phyloP scores from a whole-genome alignment of 2,888 invertebrate genomes.

The Lottia scabra region DNA sequence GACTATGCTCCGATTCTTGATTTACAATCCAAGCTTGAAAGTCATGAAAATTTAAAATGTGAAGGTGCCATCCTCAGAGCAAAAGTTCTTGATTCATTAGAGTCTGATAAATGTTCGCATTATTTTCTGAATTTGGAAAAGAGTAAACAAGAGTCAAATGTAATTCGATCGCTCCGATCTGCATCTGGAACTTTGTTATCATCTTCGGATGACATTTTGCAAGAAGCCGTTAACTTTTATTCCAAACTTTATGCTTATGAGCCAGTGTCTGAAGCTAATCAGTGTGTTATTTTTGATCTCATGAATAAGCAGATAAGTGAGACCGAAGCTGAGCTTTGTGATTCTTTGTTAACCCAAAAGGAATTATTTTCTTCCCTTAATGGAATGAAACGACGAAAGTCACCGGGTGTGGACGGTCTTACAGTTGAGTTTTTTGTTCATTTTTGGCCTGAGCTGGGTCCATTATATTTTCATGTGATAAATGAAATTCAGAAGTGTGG shows the following conservation, averaged over 20 bases:
- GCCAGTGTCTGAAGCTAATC: background rate
- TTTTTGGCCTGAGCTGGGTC: too few relatives aligned
- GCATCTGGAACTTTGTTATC: background rate
- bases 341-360: slow-evolving; percentile 2
- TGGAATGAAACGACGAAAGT: slow-evolving; percentile 26
- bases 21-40: background rate
- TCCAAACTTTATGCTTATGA: background rate
- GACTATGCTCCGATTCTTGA: background rate
- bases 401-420: slow-evolving; percentile 36
- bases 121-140: background rate
- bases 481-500: slow-evolving; percentile 19
- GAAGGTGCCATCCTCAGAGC: background rate
- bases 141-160: background rate
- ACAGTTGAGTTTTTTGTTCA: slow-evolving; percentile 32
- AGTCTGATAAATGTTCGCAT: background rate
- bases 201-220: background rate
- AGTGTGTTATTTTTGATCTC: background rate
- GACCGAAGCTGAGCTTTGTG: background rate
- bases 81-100: background rate
- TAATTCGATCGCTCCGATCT: background rate
- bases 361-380: slow-evolving; percentile 16
- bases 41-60: background rate
- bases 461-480: too few relatives aligned
- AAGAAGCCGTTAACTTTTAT: background rate
- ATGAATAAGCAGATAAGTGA: background rate